Conservation (phyloP, 2,113 vertebrate species). For the Connochaetes taurinus region DNA sequence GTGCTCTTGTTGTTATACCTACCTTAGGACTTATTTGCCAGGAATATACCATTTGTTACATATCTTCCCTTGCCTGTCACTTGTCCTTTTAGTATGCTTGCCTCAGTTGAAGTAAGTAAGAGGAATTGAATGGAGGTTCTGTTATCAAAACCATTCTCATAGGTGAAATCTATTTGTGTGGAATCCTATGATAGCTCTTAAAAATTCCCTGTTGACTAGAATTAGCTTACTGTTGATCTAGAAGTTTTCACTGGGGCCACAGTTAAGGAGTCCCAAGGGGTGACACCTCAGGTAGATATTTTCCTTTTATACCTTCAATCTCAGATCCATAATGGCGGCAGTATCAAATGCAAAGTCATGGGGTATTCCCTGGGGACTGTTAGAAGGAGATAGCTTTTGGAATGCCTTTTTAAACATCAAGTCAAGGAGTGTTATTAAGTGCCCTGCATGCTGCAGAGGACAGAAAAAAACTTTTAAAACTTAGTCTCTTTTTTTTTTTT, state of each 20-base stretch:
- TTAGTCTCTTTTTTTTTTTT: not conserved
- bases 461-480: not conserved
- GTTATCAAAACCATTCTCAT: not conserved
- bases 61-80: not conserved
- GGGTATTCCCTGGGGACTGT: not conserved
- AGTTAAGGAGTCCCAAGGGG: not conserved
- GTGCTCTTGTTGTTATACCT: not conserved
- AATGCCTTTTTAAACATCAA: slow-evolving; percentile 19
- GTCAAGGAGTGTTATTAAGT: not conserved
- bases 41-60: not conserved
- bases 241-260: not conserved
- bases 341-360: not conserved
- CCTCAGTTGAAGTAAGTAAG: not conserved
- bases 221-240: not conserved
- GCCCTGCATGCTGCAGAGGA: not conserved
- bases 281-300: not conserved
- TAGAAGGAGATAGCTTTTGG: not conserved
- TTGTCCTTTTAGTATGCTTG: not conserved
- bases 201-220: not conserved
- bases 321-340: not conserved
- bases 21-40: not conserved
- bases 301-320: not conserved
- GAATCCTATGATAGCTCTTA: not conserved
- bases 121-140: not conserved
- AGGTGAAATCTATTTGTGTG: not conserved